These are phyloP conservation scores for Zaprionus camerounensis DNA, from an alignment of 1,140 invertebrate species.

Conservation along the genomic window DNA sequence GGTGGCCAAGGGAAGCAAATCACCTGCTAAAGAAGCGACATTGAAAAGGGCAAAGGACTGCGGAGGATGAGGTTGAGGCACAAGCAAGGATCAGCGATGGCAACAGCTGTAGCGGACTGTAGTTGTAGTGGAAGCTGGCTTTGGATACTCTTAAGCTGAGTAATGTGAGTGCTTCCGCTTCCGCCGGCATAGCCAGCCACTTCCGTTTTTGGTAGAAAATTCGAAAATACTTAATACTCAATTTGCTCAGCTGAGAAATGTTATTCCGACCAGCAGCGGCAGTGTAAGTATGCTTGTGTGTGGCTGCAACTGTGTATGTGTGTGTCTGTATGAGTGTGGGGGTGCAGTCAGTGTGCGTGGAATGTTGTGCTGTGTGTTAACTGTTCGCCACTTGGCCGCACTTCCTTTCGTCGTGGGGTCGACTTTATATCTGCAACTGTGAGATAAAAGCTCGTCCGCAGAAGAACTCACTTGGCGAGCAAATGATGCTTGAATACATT, in stretches of 20 bases:
- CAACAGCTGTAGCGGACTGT: slow-evolving; percentile 15
- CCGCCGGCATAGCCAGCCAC: slow-evolving; percentile 60
- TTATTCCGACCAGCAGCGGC: slow-evolving; percentile 25
- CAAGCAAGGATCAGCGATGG: slow-evolving; percentile 7
- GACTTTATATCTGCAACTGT: slow-evolving; percentile 46
- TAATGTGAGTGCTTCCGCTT: slow-evolving; percentile 78
- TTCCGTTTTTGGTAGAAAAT: slow-evolving; percentile 86
- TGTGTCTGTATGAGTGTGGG: not conserved
- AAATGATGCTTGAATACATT: slow-evolving; percentile 66
- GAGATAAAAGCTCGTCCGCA: slow-evolving; percentile 58
- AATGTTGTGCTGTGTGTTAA: slow-evolving; percentile 66
- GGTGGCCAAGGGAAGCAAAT: slow-evolving; percentile 26
- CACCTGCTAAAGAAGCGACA: slow-evolving; percentile 42
- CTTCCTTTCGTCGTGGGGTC: slow-evolving; percentile 30
- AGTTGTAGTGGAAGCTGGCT: slow-evolving; percentile 21
- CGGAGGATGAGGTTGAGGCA: slow-evolving; percentile 5
- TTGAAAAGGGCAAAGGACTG: slow-evolving; percentile 1
- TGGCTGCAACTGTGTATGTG: not conserved
- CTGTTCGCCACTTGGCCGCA: slow-evolving; percentile 57
- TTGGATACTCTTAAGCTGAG: slow-evolving; percentile 59
- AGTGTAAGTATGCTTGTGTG: not conserved
- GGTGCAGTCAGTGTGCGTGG: slow-evolving; percentile 13
- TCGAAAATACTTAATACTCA: slow-evolving; percentile 78
- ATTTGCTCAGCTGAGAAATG: slow-evolving; percentile 62
- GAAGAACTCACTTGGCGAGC: slow-evolving; percentile 47